These are phyloP conservation scores for Tupaia tana DNA, from an alignment of 2,113 vertebrate genomes.

Conservation along the genomic window DNA sequence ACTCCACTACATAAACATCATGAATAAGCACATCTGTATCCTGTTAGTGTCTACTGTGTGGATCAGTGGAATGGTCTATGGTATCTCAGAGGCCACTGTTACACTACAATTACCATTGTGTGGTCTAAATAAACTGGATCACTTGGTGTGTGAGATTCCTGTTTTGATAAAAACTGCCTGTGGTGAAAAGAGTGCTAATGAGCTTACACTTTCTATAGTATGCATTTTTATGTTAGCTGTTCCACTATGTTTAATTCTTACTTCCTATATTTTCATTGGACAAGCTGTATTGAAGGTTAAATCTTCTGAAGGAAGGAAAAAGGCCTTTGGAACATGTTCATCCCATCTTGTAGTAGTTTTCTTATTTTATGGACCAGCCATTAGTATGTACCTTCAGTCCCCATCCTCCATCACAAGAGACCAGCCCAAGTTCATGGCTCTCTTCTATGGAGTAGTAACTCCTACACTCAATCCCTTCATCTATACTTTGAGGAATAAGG, in stretches of 20 bases:
- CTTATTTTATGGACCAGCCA: constrained; percentile 57
- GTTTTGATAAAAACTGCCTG: constrained; percentile 55
- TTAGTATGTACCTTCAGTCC: constrained; percentile 60
- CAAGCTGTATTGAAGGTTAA: constrained; percentile 49
- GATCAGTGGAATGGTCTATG: constrained; percentile 40
- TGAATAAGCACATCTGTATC: neutral
- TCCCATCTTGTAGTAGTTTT: constrained; percentile 75
- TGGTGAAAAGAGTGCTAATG: constrained; percentile 37
- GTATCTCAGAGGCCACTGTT: constrained; percentile 45
- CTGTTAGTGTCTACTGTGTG: constrained; percentile 13
- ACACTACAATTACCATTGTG: constrained; percentile 54
- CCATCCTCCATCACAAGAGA: constrained; percentile 5
- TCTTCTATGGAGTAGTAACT: constrained; percentile 60
- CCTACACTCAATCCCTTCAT: constrained; percentile 55
- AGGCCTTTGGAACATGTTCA: constrained; percentile 67
- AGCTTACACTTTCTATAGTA: constrained; percentile 32
- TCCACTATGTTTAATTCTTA: constrained; percentile 56
- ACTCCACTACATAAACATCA: constrained; percentile 61
- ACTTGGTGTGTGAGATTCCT: constrained; percentile 67
- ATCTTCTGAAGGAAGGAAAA: constrained; percentile 45
- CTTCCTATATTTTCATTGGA: constrained; percentile 67
- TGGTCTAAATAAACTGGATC: constrained; percentile 58
- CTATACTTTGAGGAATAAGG: constrained; percentile 44
- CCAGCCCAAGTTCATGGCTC: constrained; percentile 50
- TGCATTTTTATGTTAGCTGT: constrained; percentile 62